Evolutionary conservation across 1,140 invertebrate species (phyloP).

Genomic region (honey bee (Apis mellifera)): Amel_HAv3.1 CM009935.2:4526001-4526500

Average conservation of each 20-base stretch:
- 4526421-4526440: conserved; percentile 21
- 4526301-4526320: conserved; percentile 44
- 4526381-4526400: conserved; percentile 57
- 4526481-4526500: conserved; percentile 62
- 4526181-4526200: conserved; percentile 1
- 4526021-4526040: conserved; percentile 7
- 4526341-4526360: conserved; percentile 68
- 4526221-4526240: not conserved
- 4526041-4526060: not conserved
- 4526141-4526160: conserved; percentile 42
- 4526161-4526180: conserved; percentile 53
- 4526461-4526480: conserved; percentile 45
- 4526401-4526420: conserved; percentile 57
- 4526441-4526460: not conserved
- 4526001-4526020: conserved; percentile 38
- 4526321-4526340: conserved; percentile 66
- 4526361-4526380: conserved; percentile 68
- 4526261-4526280: not conserved
- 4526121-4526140: conserved; percentile 35
- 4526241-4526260: not conserved
- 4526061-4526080: not conserved
- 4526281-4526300: conserved; percentile 53
- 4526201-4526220: conserved; percentile 8
- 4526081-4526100: conserved; percentile 41
- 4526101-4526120: conserved; percentile 66